phyloP scores from a whole-genome alignment of 2,888 invertebrate genomes.

The Teleiodes luculella region DNA sequence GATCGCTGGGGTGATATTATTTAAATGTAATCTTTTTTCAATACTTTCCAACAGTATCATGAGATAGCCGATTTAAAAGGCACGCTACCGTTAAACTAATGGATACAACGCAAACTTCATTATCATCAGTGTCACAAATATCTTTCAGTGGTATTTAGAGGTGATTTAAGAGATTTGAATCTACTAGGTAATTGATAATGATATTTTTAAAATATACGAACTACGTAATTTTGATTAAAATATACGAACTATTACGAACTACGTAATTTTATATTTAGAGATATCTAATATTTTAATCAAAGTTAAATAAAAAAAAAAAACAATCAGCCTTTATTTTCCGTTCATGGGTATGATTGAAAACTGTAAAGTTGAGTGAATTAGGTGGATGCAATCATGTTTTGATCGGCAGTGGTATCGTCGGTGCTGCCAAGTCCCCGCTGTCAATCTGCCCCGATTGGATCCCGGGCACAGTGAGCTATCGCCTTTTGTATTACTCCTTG shows the following conservation, averaged over 20 bases:
- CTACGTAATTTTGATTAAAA: too few relatives aligned
- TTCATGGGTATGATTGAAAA: too few relatives aligned
- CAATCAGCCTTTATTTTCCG: too few relatives aligned
- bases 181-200: too few relatives aligned
- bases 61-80: constrained; percentile 32
- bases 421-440: constrained; percentile 10
- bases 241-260: too few relatives aligned
- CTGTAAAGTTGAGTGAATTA: neutral
- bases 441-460: constrained; percentile 23
- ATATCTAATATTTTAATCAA: too few relatives aligned
- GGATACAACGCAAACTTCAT: constrained; percentile 11
- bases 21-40: constrained; percentile 77
- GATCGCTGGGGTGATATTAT: constrained; percentile 76
- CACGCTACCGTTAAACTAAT: constrained; percentile 14
- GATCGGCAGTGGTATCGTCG: neutral
- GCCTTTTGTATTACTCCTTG: constrained; percentile 23
- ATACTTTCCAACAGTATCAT: constrained; percentile 62
- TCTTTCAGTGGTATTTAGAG: too few relatives aligned
- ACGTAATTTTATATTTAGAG: too few relatives aligned
- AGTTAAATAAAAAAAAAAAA: too few relatives aligned
- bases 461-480: constrained; percentile 24
- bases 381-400: neutral
- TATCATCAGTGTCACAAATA: constrained; percentile 1
- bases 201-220: too few relatives aligned
- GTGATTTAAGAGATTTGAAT: too few relatives aligned